Percentiles rank a stretch among this genome's conserved stretches.
These are phyloP conservation scores for Threskiornis aethiopicus DNA, from an alignment of 2,797 vertebrate genomes.

Conservation along the genomic window DNA sequence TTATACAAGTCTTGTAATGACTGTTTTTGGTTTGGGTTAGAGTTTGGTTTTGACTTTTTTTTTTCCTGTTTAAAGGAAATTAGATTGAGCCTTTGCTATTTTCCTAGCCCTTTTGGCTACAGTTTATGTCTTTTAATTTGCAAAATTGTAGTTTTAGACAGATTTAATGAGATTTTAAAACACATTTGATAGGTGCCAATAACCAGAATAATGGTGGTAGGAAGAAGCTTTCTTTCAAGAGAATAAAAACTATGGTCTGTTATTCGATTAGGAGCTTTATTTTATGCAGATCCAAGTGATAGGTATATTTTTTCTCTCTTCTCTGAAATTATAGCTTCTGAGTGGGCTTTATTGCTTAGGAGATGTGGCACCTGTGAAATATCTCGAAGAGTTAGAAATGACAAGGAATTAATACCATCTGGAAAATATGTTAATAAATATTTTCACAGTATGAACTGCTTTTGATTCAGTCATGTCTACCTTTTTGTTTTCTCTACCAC, in stretches of 20 bases:
- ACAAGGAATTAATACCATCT: background rate
- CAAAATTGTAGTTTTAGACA: background rate
- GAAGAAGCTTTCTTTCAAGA: background rate
- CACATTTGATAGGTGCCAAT: background rate
- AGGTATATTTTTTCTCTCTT: background rate
- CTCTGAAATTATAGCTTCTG: background rate
- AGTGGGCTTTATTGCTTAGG: background rate
- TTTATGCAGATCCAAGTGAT: background rate
- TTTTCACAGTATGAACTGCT: background rate
- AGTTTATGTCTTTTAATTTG: background rate
- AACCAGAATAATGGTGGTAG: background rate
- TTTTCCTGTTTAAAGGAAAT: background rate
- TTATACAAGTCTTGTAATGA: background rate
- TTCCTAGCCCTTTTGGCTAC: background rate
- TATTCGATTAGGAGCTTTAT: background rate
- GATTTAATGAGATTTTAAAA: background rate
- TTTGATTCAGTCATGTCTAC: background rate
- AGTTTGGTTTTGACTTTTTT: background rate
- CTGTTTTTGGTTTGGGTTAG: background rate
- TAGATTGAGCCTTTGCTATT: background rate
- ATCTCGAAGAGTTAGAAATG: background rate
- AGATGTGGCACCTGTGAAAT: background rate
- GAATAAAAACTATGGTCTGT: background rate
- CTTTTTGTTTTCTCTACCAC: background rate
- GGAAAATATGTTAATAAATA: background rate